Base-by-base conservation (phyloP, 92 coral and sea anemone genomes). In the Chrysogorgia sp. region DNA sequence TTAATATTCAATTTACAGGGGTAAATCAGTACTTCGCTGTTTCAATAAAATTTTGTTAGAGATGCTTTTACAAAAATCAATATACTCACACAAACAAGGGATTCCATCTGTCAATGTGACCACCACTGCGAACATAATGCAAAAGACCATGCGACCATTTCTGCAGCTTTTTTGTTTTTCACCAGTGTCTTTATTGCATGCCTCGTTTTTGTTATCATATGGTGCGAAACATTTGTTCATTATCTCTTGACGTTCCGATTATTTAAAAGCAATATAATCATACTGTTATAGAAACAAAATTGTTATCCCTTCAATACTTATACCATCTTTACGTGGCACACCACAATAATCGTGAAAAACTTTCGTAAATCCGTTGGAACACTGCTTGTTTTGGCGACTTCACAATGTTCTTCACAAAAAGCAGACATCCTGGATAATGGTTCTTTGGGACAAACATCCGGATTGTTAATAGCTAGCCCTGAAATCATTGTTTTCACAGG, bases 391-490 rank as follows among this genome's bases (percentile, higher is more conserved):
- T 23, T 71, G 63, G 77, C 77, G 5, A 71, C 40, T 50, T 71
- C 63, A 48, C 77, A 71, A 48, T 71, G 77, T 48, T 45, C 58
- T 5, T 5, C 22, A 37, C 76, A 69, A 43, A 69, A 69, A 5
- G 77, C 63, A 4, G 63, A 40, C 40, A 22, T 71, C 26, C 58
- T 45, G 15, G 64, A 45, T 24, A 50, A 19, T 15, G 59, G 77
- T 48, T 71, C 77, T 23, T 47, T 71, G 1, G 77, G 57, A 22
- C 77, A 71, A 4, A 71, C 64, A 25, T 71, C 58, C 24, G 64
- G 63, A 15, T 21, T 22, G 64, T 71, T 71, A 19, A 71, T 37
- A 26, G 56, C 15, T n/a, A 79, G 19, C 7, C 83, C 67, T 1
- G 30, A 34, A 20, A 64, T 45, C 34, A 41, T 47, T 0, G 75